phyloP scores from a whole-genome alignment of 1,140 invertebrate genomes.

The Heliconius hermathena region DNA sequence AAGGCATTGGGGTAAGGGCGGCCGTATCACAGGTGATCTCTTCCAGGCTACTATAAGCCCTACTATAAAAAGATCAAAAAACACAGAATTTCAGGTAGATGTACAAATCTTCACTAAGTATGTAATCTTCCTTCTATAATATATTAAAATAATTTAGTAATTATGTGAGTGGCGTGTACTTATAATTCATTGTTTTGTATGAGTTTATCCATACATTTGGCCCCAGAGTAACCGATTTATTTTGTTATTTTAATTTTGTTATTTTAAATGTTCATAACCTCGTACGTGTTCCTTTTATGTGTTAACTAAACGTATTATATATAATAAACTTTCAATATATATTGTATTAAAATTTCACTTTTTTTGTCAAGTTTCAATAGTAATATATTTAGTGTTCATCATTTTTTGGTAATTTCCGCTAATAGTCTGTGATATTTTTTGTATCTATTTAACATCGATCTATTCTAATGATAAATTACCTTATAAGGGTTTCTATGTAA shows the following conservation, averaged over 20 bases:
- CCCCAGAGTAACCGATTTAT: background rate
- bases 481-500: background rate
- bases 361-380: background rate
- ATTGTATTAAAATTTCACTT: background rate
- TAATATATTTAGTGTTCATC: background rate
- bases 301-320: background rate
- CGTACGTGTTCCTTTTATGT: constrained; percentile 20
- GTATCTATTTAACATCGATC: background rate
- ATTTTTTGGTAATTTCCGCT: background rate
- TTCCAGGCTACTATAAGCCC: too few relatives aligned
- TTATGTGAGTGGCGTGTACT: constrained; percentile 11
- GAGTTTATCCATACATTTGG: background rate
- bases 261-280: background rate
- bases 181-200: constrained; percentile 5
- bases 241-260: background rate
- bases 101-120: too few relatives aligned
- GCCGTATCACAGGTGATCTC: too few relatives aligned
- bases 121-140: background rate
- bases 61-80: too few relatives aligned
- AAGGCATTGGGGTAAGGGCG: too few relatives aligned
- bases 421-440: background rate
- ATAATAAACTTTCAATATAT: background rate
- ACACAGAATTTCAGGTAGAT: too few relatives aligned
- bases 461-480: background rate
- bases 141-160: background rate